A percentile compares a stretch with the other conserved stretches of the same genome.
Evolutionary conservation across 1,140 invertebrate genomes (phyloP).

Genomic region (Drosophila nannoptera): DNA sequence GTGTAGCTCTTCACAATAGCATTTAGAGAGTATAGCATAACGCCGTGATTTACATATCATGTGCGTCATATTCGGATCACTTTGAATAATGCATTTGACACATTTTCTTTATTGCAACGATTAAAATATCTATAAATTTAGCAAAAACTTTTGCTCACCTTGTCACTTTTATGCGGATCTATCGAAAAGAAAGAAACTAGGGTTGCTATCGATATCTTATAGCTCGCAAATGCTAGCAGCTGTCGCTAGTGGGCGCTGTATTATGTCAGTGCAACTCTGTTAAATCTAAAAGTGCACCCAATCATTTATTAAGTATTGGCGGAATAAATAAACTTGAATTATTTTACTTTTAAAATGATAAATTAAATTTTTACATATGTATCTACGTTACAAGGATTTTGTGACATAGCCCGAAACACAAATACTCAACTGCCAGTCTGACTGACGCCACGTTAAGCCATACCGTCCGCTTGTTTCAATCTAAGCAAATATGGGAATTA

Average conservation of each 20-base stretch:
- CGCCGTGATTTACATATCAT: constrained; percentile 24
- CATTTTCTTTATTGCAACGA: constrained; percentile 20
- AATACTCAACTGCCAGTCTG: constrained; percentile 49
- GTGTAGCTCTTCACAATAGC: constrained; percentile 33
- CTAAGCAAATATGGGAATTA: constrained; percentile 62
- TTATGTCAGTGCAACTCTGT: constrained; percentile 7
- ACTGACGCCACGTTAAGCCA: constrained; percentile 63
- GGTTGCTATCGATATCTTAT: constrained; percentile 25
- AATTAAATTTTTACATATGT: constrained; percentile 1
- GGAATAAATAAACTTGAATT: neutral
- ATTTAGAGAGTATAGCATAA: constrained; percentile 15
- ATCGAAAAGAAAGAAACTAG: constrained; percentile 78
- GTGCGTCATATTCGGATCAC: constrained; percentile 7
- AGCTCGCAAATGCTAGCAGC: neutral
- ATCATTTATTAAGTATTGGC: neutral
- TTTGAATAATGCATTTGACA: constrained; percentile 3
- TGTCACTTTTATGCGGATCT: constrained; percentile 76
- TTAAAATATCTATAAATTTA: constrained; percentile 46
- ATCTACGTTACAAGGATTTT: neutral
- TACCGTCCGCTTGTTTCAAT: constrained; percentile 51
- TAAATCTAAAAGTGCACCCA: neutral
- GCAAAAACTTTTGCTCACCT: constrained; percentile 62
- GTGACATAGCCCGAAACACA: too few species aligned
- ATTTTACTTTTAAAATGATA: constrained; percentile 1
- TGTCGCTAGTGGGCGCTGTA: constrained; percentile 24